Evolutionary conservation across 2,888 invertebrate species (phyloP).

Genomic region (Caenorhabditis angaria): DNA sequence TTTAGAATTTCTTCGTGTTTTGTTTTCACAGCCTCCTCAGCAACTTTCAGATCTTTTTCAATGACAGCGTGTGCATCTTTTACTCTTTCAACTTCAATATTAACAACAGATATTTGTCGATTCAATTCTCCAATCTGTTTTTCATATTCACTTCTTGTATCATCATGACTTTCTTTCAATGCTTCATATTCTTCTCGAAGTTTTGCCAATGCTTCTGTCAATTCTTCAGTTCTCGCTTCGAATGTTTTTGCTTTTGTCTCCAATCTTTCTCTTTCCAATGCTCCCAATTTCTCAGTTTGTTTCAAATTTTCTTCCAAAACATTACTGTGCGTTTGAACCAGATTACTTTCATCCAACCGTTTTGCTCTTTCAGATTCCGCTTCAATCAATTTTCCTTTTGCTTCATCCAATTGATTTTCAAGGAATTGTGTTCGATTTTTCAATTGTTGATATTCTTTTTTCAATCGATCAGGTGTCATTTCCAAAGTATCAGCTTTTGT

Average conservation of each 20-base stretch:
- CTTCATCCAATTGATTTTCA: slow-evolving; percentile 52
- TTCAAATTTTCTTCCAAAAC: slow-evolving; percentile 50
- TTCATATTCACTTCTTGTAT: slow-evolving; percentile 11
- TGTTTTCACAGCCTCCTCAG: slow-evolving; percentile 6
- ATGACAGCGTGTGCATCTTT: background rate
- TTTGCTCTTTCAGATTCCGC: slow-evolving; percentile 35
- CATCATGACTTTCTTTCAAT: slow-evolving; percentile 13
- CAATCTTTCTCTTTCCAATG: slow-evolving; percentile 42
- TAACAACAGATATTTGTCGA: slow-evolving; percentile 23
- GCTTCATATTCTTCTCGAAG: slow-evolving; percentile 17
- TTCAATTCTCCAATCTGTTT: slow-evolving; percentile 21
- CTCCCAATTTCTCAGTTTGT: slow-evolving; percentile 40
- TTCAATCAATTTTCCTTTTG: slow-evolving; percentile 39
- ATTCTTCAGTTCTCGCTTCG: slow-evolving; percentile 24
- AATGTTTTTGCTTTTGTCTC: slow-evolving; percentile 28
- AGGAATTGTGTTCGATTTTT: slow-evolving; percentile 51
- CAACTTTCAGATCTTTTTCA: background rate
- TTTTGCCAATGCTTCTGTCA: slow-evolving; percentile 15
- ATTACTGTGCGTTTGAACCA: slow-evolving; percentile 29
- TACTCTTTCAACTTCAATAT: slow-evolving; percentile 15
- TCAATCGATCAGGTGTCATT: slow-evolving; percentile 54
- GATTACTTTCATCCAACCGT: slow-evolving; percentile 27
- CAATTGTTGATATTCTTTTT: slow-evolving; percentile 51
- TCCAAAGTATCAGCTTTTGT: slow-evolving; percentile 22
- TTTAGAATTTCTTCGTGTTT: slow-evolving; percentile 12